A percentile compares a stretch with the other conserved stretches of the same genome.
Evolutionary conservation across 2,113 vertebrate genomes (phyloP).

Genomic region (Tyto alba): DNA sequence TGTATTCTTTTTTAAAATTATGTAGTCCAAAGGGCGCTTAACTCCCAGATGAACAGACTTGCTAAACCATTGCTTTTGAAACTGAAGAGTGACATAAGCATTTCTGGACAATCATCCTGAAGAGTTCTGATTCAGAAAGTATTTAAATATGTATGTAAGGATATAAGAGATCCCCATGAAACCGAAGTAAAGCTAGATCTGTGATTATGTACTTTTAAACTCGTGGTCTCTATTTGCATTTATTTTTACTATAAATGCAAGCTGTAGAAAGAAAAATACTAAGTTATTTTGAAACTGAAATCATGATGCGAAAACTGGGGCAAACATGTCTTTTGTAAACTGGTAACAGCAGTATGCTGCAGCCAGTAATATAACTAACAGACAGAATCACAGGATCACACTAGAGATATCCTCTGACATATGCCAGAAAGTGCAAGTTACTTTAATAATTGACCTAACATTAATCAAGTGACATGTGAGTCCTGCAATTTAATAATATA

Average conservation of each 20-base stretch:
- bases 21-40: background rate
- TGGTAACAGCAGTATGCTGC: background rate
- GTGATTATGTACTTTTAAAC: background rate
- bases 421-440: background rate
- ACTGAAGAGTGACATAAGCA: background rate
- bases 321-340: background rate
- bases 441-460: background rate
- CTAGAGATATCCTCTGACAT: background rate
- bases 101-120: background rate
- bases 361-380: background rate
- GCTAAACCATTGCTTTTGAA: background rate
- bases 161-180: background rate
- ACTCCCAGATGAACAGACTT: background rate
- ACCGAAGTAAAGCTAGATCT: background rate
- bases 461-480: background rate
- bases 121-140: background rate
- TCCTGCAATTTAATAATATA: background rate
- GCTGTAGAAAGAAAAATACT: background rate
- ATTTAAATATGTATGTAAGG: background rate
- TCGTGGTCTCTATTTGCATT: background rate
- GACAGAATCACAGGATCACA: background rate
- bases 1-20: background rate
- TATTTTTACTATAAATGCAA: background rate
- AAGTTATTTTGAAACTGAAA: background rate
- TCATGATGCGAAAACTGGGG: background rate